Evolutionary conservation across 2,113 vertebrate species (phyloP).

Genomic region (Periophthalmodon schlosseri): DNA sequence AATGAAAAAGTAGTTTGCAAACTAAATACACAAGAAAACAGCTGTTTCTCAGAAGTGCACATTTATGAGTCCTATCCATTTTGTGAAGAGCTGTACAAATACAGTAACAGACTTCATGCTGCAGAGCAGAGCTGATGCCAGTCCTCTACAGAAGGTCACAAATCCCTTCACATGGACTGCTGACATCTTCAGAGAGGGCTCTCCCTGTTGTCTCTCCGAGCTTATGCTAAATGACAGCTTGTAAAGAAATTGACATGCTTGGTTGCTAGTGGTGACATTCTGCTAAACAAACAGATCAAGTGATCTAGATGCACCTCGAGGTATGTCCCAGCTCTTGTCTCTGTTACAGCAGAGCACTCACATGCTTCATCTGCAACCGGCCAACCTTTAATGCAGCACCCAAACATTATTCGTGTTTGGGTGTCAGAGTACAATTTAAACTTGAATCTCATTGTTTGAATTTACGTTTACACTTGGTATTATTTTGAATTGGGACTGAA

Average conservation of each 20-base stretch:
- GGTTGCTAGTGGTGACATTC: constrained; percentile 66
- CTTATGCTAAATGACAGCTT: constrained; percentile 31
- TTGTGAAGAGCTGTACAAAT: neutral
- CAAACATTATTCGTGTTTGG: neutral
- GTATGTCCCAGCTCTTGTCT: constrained; percentile 65
- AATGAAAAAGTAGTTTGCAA: constrained; percentile 1
- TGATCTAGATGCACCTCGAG: constrained; percentile 64
- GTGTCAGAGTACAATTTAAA: neutral
- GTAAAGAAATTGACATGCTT: constrained; percentile 36
- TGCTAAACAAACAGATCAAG: constrained; percentile 72
- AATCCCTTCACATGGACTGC: constrained; percentile 20
- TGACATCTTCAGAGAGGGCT: constrained; percentile 26
- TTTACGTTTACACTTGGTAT: neutral
- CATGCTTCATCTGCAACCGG: constrained; percentile 40
- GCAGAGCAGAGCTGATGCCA: constrained; percentile 20
- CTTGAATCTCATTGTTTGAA: neutral
- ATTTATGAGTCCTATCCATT: neutral
- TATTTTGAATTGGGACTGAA: neutral
- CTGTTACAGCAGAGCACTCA: constrained; percentile 46
- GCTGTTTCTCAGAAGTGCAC: neutral
- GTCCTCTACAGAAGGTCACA: constrained; percentile 15
- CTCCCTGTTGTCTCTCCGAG: constrained; percentile 35
- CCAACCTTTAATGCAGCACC: constrained; percentile 33
- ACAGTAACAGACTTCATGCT: neutral
- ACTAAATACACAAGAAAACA: constrained; percentile 14